Evolutionary conservation across 2,797 vertebrate genomes (phyloP), one percentile per base, ranked within the genome.

Genomic region (Passerculus sandwichensis): DNA sequence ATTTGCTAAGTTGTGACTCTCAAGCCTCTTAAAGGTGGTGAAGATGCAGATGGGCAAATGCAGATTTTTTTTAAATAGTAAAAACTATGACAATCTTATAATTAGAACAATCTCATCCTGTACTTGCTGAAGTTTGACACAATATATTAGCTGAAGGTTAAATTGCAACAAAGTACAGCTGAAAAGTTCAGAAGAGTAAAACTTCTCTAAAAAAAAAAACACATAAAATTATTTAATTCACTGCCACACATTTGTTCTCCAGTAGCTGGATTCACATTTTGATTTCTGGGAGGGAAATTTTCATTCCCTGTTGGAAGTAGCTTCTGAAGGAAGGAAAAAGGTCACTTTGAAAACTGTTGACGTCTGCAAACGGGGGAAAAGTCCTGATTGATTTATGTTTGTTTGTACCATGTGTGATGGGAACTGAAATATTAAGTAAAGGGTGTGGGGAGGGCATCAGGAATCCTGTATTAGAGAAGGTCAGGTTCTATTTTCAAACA

Each of bases 401-500:
- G 47, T 72, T 87, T 75, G 85, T 32, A n/a, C 69, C 69, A 44
- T 19, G 45, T 44, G 36, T 48, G 65, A 88, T 56, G 36, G 19
- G 57, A 69, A 61, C 57, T 27, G 66, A 94, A 91, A 89, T 91
- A 87, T 60, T 76, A 75, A 91, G 84, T 16, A 60, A 91, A 84
- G 57, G 6, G 4, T 51, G 36, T 51, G 59, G 38, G 47, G 47
- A 94, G 66, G 30, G 47, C 4, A 2, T 51, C 44, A 77, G 57
- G 20, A 91, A 75, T 80, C 59, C 56, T 75, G 10, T 32, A 45
- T 54, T 36, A 40, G 62, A 91, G 70, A 93, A 94, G 79, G 88
- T 86, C 88, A 61, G 53, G 76, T 72, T 95, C 95, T 94, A 88
- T 91, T 94, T 96, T 73, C 77, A 93, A 91, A 51, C 0, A 0